A percentile compares a stretch with the other conserved stretches of the same genome.
These are phyloP conservation scores for Bombus consobrinus DNA, from an alignment of 1,140 invertebrate species.

Conservation along the genomic window DNA sequence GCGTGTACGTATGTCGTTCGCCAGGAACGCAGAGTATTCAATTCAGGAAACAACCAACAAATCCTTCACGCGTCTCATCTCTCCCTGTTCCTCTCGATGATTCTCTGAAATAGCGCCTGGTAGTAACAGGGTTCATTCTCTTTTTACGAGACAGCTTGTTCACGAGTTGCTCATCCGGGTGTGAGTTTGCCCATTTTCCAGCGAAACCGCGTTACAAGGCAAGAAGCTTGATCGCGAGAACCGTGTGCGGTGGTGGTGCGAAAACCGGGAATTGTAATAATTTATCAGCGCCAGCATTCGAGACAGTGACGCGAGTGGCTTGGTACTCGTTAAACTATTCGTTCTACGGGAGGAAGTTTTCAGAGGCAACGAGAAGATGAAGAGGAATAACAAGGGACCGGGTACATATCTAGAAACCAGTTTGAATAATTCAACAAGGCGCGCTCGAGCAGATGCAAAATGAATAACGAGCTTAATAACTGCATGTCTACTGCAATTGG, in stretches of 20 bases:
- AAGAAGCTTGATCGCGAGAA: not conserved
- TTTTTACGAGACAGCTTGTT: not conserved
- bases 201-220: not conserved
- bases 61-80: too few relatives aligned
- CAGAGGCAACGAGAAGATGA: not conserved
- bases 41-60: too few relatives aligned
- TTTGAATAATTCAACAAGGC: conserved; percentile 30
- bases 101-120: not conserved
- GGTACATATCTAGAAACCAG: not conserved
- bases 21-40: too few relatives aligned
- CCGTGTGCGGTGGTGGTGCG: not conserved
- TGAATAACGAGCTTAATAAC: conserved; percentile 35
- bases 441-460: conserved; percentile 5
- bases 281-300: conserved; percentile 18
- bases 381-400: not conserved
- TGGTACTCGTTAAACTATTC: conserved; percentile 28
- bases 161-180: not conserved
- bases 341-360: not conserved
- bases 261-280: conserved; percentile 15
- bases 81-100: too few relatives aligned
- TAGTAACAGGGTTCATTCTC: not conserved
- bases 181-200: not conserved
- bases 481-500: not conserved
- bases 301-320: not conserved
- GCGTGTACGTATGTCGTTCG: too few relatives aligned